Evolutionary conservation across 2,797 vertebrate genomes (phyloP).

Genomic region (Leuciscus waleckii): DNA sequence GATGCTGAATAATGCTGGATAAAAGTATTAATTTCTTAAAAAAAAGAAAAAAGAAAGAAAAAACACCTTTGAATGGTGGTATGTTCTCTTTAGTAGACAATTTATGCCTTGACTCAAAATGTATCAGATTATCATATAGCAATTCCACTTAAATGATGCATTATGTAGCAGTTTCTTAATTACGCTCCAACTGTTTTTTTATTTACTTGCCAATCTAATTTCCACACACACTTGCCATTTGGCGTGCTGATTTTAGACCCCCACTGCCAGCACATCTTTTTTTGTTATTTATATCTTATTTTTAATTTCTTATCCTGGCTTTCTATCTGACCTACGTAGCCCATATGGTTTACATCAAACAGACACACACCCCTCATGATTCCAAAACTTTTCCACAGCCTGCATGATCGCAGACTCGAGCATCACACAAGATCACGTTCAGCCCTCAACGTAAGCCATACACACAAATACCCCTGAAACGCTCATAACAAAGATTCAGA

Average conservation of each 20-base stretch:
- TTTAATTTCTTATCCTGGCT: background rate
- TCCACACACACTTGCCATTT: background rate
- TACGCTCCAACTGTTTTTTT: background rate
- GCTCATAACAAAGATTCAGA: background rate
- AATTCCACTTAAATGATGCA: background rate
- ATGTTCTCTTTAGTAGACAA: background rate
- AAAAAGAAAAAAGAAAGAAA: background rate
- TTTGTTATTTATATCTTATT: background rate
- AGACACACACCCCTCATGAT: background rate
- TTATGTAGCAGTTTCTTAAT: background rate
- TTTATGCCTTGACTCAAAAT: background rate
- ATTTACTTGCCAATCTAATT: background rate
- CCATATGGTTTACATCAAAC: constrained; percentile 26
- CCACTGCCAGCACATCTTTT: background rate
- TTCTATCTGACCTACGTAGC: background rate
- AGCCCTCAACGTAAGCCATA: background rate
- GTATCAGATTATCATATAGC: background rate
- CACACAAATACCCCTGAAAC: background rate
- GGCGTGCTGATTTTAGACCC: background rate
- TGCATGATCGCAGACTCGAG: background rate
- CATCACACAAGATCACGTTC: background rate
- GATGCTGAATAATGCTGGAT: too few species aligned
- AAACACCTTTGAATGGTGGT: background rate
- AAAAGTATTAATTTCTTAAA: too few species aligned
- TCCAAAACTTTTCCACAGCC: constrained; percentile 12